These are phyloP conservation scores for Amiota mariae DNA, from an alignment of 2,888 invertebrate species.

Conservation along the genomic window DNA sequence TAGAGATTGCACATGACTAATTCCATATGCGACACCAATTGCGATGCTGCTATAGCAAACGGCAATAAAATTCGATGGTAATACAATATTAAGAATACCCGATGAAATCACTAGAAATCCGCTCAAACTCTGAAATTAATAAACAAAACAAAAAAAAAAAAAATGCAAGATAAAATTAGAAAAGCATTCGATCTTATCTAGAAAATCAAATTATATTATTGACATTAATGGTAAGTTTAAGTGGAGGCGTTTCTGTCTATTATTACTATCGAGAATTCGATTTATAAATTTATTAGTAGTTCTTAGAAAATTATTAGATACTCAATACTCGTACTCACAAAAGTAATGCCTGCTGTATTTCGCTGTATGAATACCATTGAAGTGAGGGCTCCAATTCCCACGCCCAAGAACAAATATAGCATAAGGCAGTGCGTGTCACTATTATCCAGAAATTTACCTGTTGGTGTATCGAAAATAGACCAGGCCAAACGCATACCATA, in stretches of 20 bases:
- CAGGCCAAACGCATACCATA: conserved; percentile 67
- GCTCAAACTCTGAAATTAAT: conserved; percentile 58
- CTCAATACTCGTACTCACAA: conserved; percentile 67
- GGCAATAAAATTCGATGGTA: conserved; percentile 54
- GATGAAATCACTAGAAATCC: conserved; percentile 64
- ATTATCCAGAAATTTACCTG: conserved; percentile 51
- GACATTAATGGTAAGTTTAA: conserved; percentile 33
- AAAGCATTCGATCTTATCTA: background rate
- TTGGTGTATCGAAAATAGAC: conserved; percentile 64
- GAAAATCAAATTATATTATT: conserved; percentile 33
- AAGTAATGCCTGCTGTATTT: conserved; percentile 64
- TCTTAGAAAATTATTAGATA: background rate
- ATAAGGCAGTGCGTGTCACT: conserved; percentile 57
- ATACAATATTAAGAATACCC: conserved; percentile 58
- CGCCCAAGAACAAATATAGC: conserved; percentile 69
- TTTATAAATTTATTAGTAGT: too few species aligned
- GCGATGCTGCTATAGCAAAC: conserved; percentile 61
- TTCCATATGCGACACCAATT: conserved; percentile 68
- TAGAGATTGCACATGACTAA: conserved; percentile 66
- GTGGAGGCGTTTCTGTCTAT: conserved; percentile 10
- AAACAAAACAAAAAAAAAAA: too few species aligned
- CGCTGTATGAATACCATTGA: conserved; percentile 64
- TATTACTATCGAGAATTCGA: too few species aligned
- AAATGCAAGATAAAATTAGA: background rate
- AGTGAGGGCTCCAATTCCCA: conserved; percentile 59